These are phyloP conservation scores for Vespertilio murinus DNA, from an alignment of 2,797 vertebrate genomes.

Conservation along the genomic window DNA sequence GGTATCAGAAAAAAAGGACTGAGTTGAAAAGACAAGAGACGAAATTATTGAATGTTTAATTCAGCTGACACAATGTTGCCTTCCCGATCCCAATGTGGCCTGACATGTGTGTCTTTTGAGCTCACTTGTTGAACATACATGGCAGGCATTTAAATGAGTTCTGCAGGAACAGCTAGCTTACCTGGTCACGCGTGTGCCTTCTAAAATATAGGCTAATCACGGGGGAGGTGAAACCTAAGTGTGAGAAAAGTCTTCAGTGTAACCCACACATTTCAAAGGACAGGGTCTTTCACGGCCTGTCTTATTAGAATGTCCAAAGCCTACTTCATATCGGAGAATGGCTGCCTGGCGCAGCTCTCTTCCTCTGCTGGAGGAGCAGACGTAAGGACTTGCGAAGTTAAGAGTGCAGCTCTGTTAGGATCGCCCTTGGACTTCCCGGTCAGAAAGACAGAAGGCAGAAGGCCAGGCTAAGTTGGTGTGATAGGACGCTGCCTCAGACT, in stretches of 20 bases:
- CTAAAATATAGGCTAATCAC: neutral
- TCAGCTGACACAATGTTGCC: neutral
- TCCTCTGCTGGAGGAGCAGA: neutral
- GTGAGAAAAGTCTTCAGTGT: neutral
- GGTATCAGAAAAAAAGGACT: neutral
- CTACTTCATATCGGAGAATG: neutral
- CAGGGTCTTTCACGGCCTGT: neutral
- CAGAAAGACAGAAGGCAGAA: neutral
- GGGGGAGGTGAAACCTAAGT: neutral
- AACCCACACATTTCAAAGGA: slow-evolving; percentile 9
- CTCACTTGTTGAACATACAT: neutral
- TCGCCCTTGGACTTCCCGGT: neutral
- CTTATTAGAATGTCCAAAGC: neutral
- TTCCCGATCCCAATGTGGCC: neutral
- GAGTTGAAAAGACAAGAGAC: neutral
- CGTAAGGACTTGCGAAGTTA: neutral
- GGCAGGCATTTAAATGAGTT: neutral
- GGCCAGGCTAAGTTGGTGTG: neutral
- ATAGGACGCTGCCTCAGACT: neutral
- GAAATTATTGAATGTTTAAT: neutral
- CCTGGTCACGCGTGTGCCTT: too few relatives aligned
- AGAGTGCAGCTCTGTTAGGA: neutral
- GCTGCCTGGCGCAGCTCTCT: neutral
- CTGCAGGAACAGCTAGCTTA: neutral
- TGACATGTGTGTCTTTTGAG: neutral